Evolutionary conservation across 2,888 invertebrate species (phyloP).

Genomic region (Hydropsyche betteni): DNA sequence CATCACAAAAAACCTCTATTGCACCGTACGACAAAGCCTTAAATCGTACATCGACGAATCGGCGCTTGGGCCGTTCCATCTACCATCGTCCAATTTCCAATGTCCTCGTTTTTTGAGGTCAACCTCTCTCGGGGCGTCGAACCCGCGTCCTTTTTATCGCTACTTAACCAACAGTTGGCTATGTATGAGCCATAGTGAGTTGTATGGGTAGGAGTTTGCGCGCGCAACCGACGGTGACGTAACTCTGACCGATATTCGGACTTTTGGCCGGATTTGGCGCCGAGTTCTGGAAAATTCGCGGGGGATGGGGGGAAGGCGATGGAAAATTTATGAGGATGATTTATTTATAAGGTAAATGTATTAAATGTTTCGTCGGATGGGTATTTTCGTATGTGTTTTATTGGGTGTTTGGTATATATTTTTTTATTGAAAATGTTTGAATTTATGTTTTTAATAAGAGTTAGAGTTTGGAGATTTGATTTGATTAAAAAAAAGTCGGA

Average conservation of each 20-base stretch:
- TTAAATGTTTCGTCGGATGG: too few relatives aligned
- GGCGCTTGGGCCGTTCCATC: constrained; percentile 1
- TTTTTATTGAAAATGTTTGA: too few relatives aligned
- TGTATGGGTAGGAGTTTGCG: neutral
- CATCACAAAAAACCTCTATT: neutral
- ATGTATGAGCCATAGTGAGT: too few relatives aligned
- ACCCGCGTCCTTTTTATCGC: constrained; percentile 67
- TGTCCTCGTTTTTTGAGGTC: constrained; percentile 78
- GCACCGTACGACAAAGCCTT: neutral
- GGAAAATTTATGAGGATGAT: too few relatives aligned
- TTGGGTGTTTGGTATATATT: too few relatives aligned
- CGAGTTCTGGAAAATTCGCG: too few relatives aligned
- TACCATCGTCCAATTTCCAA: constrained; percentile 61
- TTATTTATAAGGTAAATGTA: too few relatives aligned
- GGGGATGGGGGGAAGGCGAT: too few relatives aligned
- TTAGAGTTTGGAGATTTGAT: too few relatives aligned
- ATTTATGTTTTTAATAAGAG: too few relatives aligned
- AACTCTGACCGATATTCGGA: constrained; percentile 35
- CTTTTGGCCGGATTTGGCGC: neutral
- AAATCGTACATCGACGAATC: neutral
- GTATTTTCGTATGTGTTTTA: too few relatives aligned
- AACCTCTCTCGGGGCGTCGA: constrained; percentile 69
- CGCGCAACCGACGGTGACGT: constrained; percentile 31
- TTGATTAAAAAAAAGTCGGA: too few relatives aligned
- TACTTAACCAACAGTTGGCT: constrained; percentile 32